A percentile compares a stretch with the other conserved stretches of the same genome.
Evolutionary conservation across 30 jellyfish, hydroid and myxozoan species (phyloP).

Genomic region (Catostylus mosaicus): DNA sequence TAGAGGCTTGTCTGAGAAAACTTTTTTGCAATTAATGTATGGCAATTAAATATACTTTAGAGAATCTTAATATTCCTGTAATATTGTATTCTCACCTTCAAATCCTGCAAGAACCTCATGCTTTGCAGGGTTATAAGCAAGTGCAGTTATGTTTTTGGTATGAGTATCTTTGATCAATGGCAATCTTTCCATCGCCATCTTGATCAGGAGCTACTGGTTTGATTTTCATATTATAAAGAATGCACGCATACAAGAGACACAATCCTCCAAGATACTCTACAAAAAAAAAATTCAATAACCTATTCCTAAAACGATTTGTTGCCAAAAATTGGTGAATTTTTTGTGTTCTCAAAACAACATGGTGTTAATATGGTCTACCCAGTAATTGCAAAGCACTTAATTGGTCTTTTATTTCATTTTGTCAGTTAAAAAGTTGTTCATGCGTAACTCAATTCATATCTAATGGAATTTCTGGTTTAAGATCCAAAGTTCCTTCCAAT

Average conservation of each 20-base stretch:
- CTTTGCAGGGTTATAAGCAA: conserved; percentile 76
- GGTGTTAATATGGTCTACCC: not conserved
- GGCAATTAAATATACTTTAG: no score
- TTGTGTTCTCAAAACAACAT: not conserved
- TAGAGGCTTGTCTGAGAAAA: no score
- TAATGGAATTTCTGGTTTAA: no score
- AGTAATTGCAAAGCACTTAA: not conserved
- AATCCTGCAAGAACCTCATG: conserved; percentile 88
- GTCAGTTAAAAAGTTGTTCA: not conserved
- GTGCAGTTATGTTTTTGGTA: conserved; percentile 75
- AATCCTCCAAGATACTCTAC: not conserved
- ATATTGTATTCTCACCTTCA: conserved; percentile 77
- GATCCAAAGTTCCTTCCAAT: no score
- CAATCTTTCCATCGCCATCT: conserved; percentile 90
- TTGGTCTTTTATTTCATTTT: no score
- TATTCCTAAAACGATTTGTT: not conserved
- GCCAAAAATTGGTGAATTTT: not conserved
- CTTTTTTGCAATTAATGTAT: no score
- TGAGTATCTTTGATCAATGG: conserved; percentile 81
- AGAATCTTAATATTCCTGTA: no score
- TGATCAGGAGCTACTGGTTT: not conserved
- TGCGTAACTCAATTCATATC: not conserved
- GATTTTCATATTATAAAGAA: not conserved
- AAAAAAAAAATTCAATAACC: not conserved
- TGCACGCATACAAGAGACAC: not conserved